Conservation (phyloP, 2,888 invertebrate species). For the Pyrrhia umbra region DNA sequence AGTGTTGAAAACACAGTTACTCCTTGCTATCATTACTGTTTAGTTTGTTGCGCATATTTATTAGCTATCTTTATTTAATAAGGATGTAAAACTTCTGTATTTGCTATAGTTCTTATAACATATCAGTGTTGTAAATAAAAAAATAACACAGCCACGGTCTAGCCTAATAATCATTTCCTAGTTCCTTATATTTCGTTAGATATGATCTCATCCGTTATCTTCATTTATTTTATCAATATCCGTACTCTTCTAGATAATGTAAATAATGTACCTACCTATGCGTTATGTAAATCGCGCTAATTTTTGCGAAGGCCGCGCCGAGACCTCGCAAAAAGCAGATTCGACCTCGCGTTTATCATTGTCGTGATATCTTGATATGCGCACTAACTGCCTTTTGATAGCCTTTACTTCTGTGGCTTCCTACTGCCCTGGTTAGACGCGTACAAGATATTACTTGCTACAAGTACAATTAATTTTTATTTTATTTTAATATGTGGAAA, state of each 20-base stretch:
- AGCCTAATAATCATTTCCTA: conserved; percentile 73
- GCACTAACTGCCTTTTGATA: conserved; percentile 79
- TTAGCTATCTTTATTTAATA: neutral
- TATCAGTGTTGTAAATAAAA: conserved; percentile 4
- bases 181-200: conserved; percentile 63
- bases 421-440: conserved; percentile 70
- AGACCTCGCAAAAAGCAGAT: conserved; percentile 85
- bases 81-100: neutral
- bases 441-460: conserved; percentile 39
- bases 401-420: conserved; percentile 75
- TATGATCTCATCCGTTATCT: conserved; percentile 78
- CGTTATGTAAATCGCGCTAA: conserved; percentile 86
- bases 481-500: conserved; percentile 66
- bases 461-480: conserved; percentile 23
- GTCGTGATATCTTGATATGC: conserved; percentile 84
- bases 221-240: conserved; percentile 73
- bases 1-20: neutral
- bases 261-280: conserved; percentile 71
- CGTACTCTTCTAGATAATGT: conserved; percentile 71
- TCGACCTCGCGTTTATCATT: conserved; percentile 86
- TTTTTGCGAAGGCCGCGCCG: conserved; percentile 82
- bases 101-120: neutral
- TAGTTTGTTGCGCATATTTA: neutral
- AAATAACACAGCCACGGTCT: conserved; percentile 19
- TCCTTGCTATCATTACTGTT: neutral